These are phyloP conservation scores for Aethes cnicana DNA, from an alignment of 2,888 invertebrate species.

Conservation along the genomic window DNA sequence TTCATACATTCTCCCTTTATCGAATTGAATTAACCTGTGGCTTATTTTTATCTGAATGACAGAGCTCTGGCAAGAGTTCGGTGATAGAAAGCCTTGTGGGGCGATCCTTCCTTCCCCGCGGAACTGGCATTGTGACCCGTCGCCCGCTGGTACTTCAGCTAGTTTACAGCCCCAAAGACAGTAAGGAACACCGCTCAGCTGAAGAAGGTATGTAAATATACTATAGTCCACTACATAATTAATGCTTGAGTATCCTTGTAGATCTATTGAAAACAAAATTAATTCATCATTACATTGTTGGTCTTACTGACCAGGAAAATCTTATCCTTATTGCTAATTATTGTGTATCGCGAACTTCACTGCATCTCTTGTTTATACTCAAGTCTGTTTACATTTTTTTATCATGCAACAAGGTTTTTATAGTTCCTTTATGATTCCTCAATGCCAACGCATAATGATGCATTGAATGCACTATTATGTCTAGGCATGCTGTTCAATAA, in stretches of 20 bases:
- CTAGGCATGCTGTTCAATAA: constrained; percentile 4
- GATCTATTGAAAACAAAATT: too few species aligned
- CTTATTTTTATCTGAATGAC: constrained; percentile 37
- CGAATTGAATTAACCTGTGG: too few species aligned
- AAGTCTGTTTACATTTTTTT: constrained; percentile 34
- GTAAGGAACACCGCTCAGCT: constrained; percentile 91
- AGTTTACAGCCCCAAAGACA: constrained; percentile 94
- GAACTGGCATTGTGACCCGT: constrained; percentile 98
- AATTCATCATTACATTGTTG: too few species aligned
- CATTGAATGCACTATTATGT: constrained; percentile 31
- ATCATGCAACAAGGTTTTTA: constrained; percentile 31
- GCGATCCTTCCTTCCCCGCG: constrained; percentile 97
- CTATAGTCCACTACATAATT: too few species aligned
- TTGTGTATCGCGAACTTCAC: not conserved
- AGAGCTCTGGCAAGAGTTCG: constrained; percentile 99
- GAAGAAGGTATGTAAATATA: constrained; percentile 87
- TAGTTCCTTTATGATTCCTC: constrained; percentile 30
- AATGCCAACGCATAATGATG: constrained; percentile 40
- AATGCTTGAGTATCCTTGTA: too few species aligned
- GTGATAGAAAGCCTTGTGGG: constrained; percentile 99
- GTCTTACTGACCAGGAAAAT: not conserved
- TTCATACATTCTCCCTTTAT: constrained; percentile 2
- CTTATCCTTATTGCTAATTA: not conserved
- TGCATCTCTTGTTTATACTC: constrained; percentile 10
- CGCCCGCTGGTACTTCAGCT: constrained; percentile 97